Conservation (phyloP, 2,797 vertebrate species). For the Crossoptilon crossoptilon region DNA sequence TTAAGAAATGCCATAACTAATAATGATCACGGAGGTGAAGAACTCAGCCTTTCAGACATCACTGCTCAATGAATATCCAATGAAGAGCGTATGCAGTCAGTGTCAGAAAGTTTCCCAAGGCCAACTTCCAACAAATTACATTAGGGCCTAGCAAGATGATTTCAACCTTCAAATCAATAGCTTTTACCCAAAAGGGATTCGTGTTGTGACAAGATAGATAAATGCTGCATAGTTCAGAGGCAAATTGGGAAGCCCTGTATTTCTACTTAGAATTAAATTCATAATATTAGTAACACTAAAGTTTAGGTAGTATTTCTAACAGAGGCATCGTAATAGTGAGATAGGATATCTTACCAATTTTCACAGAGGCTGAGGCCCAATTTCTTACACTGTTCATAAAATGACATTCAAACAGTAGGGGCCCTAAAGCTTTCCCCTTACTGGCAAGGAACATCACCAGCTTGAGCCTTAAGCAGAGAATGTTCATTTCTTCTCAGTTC, state of each 20-base stretch:
- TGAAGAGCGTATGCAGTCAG: conserved; percentile 56
- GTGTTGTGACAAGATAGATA: conserved; percentile 73
- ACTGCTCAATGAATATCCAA: conserved; percentile 71
- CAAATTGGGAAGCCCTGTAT: conserved; percentile 48
- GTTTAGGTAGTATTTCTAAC: conserved; percentile 42
- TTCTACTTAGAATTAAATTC: conserved; percentile 63
- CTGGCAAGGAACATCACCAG: neutral
- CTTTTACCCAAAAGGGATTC: conserved; percentile 79
- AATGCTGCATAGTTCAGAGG: conserved; percentile 69
- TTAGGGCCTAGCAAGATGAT: conserved; percentile 72
- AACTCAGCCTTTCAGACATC: conserved; percentile 74
- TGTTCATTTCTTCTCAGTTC: neutral
- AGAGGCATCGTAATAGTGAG: conserved; percentile 15
- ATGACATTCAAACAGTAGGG: neutral
- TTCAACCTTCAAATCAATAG: conserved; percentile 77
- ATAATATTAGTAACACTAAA: conserved; percentile 38
- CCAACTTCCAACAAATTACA: conserved; percentile 79
- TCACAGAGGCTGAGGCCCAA: conserved; percentile 1
- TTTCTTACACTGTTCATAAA: conserved; percentile 25
- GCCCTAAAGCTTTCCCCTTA: neutral
- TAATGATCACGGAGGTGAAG: conserved; percentile 57
- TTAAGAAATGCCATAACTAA: conserved; percentile 70
- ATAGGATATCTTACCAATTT: conserved; percentile 17
- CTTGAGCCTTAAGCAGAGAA: neutral
- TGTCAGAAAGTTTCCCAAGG: conserved; percentile 80